Conservation (phyloP, 2,888 invertebrate species). For the Oscheius myriophilus region DNA sequence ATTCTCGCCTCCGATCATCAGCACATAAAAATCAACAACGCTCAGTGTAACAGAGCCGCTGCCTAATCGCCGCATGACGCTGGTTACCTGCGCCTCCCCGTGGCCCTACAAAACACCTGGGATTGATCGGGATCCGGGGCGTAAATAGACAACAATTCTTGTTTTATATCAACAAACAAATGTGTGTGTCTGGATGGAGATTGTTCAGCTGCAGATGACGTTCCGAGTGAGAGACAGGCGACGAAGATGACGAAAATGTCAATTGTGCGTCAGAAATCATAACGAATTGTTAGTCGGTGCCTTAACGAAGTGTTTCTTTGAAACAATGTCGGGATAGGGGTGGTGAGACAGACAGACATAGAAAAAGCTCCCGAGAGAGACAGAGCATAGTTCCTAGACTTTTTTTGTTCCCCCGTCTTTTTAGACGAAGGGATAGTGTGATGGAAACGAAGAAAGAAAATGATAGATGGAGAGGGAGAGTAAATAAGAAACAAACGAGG, state of each 20-base stretch:
- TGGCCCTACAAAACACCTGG: constrained; percentile 22
- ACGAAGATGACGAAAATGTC: too few species aligned
- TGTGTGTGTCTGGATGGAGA: background rate
- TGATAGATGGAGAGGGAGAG: too few species aligned
- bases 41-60: constrained; percentile 31
- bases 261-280: background rate
- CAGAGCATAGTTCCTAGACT: background rate
- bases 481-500: too few species aligned
- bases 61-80: constrained; percentile 30
- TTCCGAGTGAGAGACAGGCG: background rate
- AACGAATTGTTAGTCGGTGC: too few species aligned
- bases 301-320: too few species aligned
- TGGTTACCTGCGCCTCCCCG: constrained; percentile 23
- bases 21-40: constrained; percentile 31
- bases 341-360: background rate
- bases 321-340: background rate
- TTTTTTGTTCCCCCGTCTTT: background rate
- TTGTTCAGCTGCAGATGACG: background rate
- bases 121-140: background rate
- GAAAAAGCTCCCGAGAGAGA: background rate
- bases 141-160: background rate
- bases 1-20: constrained; percentile 30
- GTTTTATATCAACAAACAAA: background rate
- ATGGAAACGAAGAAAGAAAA: too few species aligned
- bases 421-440: too few species aligned